Percentiles rank a stretch among this genome's conserved stretches.
Conservation (phyloP, 2,888 invertebrate species). For the Nebria brevicollis region DNA sequence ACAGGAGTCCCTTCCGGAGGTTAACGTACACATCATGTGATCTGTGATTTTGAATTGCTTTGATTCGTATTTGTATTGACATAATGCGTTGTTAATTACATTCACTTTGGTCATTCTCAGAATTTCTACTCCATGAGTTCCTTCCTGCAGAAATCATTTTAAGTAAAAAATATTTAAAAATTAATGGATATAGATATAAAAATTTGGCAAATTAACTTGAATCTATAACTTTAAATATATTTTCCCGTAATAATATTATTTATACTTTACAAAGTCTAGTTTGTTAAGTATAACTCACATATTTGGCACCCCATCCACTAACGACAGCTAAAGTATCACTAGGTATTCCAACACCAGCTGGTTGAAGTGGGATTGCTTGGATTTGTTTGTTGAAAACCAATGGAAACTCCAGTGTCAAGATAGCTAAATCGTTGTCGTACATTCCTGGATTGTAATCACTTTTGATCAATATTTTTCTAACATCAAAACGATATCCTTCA, state of each 20-base stretch:
- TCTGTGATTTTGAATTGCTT: neutral
- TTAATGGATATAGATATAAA: too few species aligned
- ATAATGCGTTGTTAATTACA: neutral
- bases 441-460: neutral
- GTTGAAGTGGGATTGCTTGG: slow-evolving; percentile 7
- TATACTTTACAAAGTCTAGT: slow-evolving; percentile 2
- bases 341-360: neutral
- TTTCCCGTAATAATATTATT: too few species aligned
- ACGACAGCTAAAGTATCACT: slow-evolving; percentile 9
- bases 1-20: slow-evolving; percentile 3
- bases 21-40: slow-evolving; percentile 10
- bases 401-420: slow-evolving; percentile 8
- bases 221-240: too few species aligned
- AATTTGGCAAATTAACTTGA: too few species aligned
- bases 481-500: too few species aligned
- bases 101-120: neutral
- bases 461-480: too few species aligned
- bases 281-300: neutral
- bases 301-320: slow-evolving; percentile 23
- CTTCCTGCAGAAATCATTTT: too few species aligned
- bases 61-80: neutral
- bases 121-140: too few species aligned
- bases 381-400: slow-evolving; percentile 9
- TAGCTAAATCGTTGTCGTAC: slow-evolving; percentile 20
- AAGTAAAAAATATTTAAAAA: too few species aligned